Base-by-base conservation (phyloP, 2,888 invertebrate species). In the Mechanitis mazaeus region DNA sequence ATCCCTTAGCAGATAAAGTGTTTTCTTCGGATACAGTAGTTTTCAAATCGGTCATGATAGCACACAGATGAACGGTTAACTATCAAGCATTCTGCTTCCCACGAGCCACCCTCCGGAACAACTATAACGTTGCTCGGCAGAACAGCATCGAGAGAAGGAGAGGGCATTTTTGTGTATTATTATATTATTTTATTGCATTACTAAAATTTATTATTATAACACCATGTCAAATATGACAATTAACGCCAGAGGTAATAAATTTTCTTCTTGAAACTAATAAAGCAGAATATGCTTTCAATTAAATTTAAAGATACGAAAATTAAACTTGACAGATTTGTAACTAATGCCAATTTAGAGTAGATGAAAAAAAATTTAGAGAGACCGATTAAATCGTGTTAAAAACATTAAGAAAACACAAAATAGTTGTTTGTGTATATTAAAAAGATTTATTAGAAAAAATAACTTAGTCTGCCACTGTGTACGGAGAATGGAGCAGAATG, bases 1-100 rank as follows among this genome's bases (percentile, higher is more conserved):
- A 94, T 63, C 94, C 94, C 77, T 89, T 90, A 38, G 83, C 71
- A 71, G 81, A 73, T 67, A 90, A 83, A 66, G 89, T 89, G 72
- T 84, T 82, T 78, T 89, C 88, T 81, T 90, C 90, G 61, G 90
- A 90, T 79, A 75, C 64, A 72, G 81, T 76, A 58, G 80, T 75
- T 84, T 85, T 87, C 81, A 84, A 64, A 69, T 88, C 87, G 82
- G 78, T 82, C 90, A 90, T 90, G 80, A 78, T 89, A 87, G 74
- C 65, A 69, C 73, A 71, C 64, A 72, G 77, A 74, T 70, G 69
- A 67, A 74, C 31, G 28, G 69, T 70, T 65, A 73, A 73, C 73
- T 68, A 76, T 72, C 56, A 71, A 77, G 73, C 74, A 73, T 72
- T 68, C 69, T 68, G 73, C 64, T 70, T 69, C 62, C 63, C 69